Conservation (phyloP, 2,888 invertebrate species). For the Phortica okadai region DNA sequence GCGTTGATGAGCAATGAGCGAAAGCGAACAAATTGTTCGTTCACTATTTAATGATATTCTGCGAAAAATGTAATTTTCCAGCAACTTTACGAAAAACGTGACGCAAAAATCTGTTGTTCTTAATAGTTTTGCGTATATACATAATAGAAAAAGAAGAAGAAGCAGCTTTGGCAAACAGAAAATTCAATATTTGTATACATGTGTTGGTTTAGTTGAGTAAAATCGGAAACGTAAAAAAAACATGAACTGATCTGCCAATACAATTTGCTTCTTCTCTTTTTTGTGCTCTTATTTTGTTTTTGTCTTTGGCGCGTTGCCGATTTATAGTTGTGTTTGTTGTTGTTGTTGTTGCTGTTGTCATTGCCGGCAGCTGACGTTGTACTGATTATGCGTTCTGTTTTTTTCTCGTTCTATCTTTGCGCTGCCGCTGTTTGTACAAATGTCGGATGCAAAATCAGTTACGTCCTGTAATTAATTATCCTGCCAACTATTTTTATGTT, state of each 20-base stretch:
- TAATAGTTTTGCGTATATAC: background rate
- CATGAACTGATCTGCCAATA: background rate
- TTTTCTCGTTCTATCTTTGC: background rate
- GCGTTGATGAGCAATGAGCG: background rate
- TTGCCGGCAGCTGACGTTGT: conserved; percentile 22
- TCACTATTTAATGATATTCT: conserved; percentile 20
- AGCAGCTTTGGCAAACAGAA: too few species aligned
- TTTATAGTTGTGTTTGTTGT: background rate
- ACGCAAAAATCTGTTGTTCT: background rate
- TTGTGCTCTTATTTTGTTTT: background rate
- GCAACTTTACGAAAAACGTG: conserved; percentile 13
- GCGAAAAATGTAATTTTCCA: conserved; percentile 26
- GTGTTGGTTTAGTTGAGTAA: background rate
- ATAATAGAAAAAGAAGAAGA: too few species aligned
- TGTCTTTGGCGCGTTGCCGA: background rate
- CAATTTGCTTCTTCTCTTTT: background rate
- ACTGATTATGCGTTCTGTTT: conserved; percentile 1
- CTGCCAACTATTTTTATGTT: conserved; percentile 13
- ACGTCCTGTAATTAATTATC: conserved; percentile 63
- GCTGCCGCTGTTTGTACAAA: conserved; percentile 41
- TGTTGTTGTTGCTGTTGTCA: background rate
- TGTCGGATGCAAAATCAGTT: conserved; percentile 56
- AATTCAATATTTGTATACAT: too few species aligned
- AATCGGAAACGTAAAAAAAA: background rate
- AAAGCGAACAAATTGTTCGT: background rate